Evolutionary conservation across 2,113 vertebrate species (phyloP), one percentile per base, ranked within the genome.

Genomic region (Pygoscelis adeliae): DNA sequence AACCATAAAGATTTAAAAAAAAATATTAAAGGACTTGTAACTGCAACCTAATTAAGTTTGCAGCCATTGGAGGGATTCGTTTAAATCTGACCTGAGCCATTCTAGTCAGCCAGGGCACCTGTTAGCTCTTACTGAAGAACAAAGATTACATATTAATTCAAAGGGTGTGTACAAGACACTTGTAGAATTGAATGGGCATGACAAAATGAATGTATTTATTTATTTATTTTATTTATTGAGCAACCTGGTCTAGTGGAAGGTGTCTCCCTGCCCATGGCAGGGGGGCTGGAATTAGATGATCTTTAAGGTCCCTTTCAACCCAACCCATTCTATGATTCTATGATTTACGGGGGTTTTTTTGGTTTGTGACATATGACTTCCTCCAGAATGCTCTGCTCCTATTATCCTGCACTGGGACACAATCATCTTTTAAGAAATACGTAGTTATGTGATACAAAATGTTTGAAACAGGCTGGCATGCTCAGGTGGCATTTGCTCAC

Each of bases 31-130:
- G 89, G 53, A 94, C n/a, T 96, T 95, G 72, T 50, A 96, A 87
- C 81, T 83, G 58, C 50, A 97, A 87, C 18, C 13, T 94, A 96
- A 97, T 98, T 95, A 87, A 66, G 83, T 95, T 96, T 90, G 79
- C 83, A 93, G 0, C 40, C 49, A 89, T 93, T 78, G 91, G 46
- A 65, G 55, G 61, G 40, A 96, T 97, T 96, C 26, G 44, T 92
- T 92, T 82, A 95, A 90, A 90, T 87, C 53, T 87, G 90, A 66
- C 59, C 38, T 67, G 79, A 93, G 71, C 65, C 52, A 83, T 74
- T 56, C 38, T 49, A 90, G 47, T 81, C 53, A 82, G 40, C 30
- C 80, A 89, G 79, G 70, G 78, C 56, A 94, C 63, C 34, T 83
- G 71, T 89, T 58, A 89, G 55, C 42, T 95, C 73, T 50, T 49